Evolutionary conservation across 2,888 invertebrate genomes (phyloP).

Genomic region (Nipponacmea schrenckii): DNA sequence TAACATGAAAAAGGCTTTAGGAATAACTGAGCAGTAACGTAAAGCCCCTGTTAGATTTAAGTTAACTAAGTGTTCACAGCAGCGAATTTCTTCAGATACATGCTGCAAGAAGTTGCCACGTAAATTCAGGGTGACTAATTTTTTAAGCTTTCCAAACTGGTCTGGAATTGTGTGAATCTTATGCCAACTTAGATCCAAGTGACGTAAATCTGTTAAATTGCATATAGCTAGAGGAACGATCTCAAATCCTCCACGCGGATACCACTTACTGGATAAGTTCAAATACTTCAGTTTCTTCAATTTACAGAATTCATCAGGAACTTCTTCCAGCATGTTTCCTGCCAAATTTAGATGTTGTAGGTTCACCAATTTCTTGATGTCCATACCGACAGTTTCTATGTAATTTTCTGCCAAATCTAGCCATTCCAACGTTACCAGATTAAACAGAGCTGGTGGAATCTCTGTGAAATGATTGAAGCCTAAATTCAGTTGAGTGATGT

Average conservation of each 20-base stretch:
- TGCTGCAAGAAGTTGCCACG: conserved; percentile 53
- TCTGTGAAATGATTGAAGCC: conserved; percentile 52
- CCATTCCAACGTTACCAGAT: conserved; percentile 41
- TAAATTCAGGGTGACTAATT: conserved; percentile 49
- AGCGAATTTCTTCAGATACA: conserved; percentile 47
- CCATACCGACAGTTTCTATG: conserved; percentile 38
- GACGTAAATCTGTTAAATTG: conserved; percentile 42
- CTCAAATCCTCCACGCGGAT: conserved; percentile 49
- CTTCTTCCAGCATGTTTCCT: conserved; percentile 48
- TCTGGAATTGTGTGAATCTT: conserved; percentile 55
- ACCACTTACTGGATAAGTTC: conserved; percentile 58
- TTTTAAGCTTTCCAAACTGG: conserved; percentile 48
- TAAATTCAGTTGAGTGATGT: conserved; percentile 47
- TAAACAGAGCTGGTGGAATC: conserved; percentile 49
- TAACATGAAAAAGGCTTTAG: conserved; percentile 48
- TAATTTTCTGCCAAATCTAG: conserved; percentile 55
- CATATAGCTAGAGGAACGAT: conserved; percentile 51
- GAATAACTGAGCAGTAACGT: conserved; percentile 49
- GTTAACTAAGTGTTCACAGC: conserved; percentile 48
- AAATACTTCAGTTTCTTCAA: conserved; percentile 50
- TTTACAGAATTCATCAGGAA: conserved; percentile 46
- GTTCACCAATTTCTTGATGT: conserved; percentile 47
- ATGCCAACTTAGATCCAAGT: conserved; percentile 59
- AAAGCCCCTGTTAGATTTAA: conserved; percentile 57
- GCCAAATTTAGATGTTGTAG: conserved; percentile 47